phyloP scores from a whole-genome alignment of 1,140 invertebrate genomes.

The Drosophila dunni region DNA sequence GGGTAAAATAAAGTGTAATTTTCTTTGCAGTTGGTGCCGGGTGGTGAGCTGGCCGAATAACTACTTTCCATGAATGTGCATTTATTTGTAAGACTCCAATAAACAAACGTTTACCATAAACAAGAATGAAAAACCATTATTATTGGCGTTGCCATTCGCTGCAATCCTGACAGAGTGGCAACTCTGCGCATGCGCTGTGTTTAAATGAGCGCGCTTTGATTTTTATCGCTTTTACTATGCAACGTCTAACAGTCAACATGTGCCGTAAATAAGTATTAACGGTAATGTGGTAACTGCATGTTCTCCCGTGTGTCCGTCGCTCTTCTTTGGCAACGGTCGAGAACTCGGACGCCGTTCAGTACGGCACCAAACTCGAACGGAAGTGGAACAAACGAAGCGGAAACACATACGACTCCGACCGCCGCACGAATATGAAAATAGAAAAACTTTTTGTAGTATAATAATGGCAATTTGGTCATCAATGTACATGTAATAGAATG shows the following conservation, averaged over 20 bases:
- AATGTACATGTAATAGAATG: constrained; percentile 35
- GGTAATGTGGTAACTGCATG: constrained; percentile 63
- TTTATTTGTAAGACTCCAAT: constrained; percentile 38
- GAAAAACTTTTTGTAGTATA: constrained; percentile 71
- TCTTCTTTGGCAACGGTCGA: constrained; percentile 30
- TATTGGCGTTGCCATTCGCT: constrained; percentile 2
- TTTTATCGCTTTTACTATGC: constrained; percentile 25
- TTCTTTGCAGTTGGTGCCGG: constrained; percentile 88
- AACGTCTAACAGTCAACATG: constrained; percentile 70
- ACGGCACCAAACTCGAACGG: constrained; percentile 71
- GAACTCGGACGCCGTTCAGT: constrained; percentile 54
- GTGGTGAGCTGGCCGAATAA: constrained; percentile 88
- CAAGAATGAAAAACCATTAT: constrained; percentile 3
- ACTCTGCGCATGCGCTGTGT: constrained; percentile 56
- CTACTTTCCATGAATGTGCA: constrained; percentile 33
- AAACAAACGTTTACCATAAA: constrained; percentile 32
- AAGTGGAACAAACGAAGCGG: constrained; percentile 80
- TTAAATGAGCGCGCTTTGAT: constrained; percentile 24
- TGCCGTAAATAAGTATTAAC: constrained; percentile 78
- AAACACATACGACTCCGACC: constrained; percentile 65
- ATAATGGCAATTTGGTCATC: constrained; percentile 56
- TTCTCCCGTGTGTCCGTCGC: constrained; percentile 44
- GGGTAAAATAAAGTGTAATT: not conserved
- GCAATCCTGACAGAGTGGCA: constrained; percentile 13
- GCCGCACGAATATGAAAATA: constrained; percentile 67